These are phyloP conservation scores for Scaptomyza parva DNA, from an alignment of 2,888 invertebrate genomes.

Conservation along the genomic window DNA sequence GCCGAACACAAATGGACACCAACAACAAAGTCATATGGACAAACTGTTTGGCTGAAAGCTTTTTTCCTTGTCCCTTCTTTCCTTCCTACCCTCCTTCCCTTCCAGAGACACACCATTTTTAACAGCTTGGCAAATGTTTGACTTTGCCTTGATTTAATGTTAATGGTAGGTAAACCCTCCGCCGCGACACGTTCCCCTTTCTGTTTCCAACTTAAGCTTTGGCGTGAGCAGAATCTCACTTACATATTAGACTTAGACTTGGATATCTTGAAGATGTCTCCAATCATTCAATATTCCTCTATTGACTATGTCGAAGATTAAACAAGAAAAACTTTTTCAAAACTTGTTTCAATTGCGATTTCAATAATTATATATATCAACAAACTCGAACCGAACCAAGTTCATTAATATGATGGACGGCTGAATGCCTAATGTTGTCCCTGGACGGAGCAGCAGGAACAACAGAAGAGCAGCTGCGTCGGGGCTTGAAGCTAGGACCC, in stretches of 20 bases:
- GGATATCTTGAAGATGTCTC: too few relatives aligned
- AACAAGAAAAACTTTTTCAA: too few relatives aligned
- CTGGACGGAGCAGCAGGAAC: too few relatives aligned
- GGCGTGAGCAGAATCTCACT: slow-evolving; percentile 53
- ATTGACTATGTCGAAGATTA: too few relatives aligned
- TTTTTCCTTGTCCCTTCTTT: not conserved
- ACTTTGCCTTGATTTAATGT: slow-evolving; percentile 69
- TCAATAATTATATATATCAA: too few relatives aligned
- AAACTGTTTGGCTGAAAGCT: slow-evolving; percentile 5
- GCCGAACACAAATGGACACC: slow-evolving; percentile 18
- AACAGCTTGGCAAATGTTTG: slow-evolving; percentile 73
- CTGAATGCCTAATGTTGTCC: too few relatives aligned
- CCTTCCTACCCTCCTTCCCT: not conserved
- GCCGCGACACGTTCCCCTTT: not conserved
- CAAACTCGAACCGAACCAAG: too few relatives aligned
- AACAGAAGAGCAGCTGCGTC: too few relatives aligned
- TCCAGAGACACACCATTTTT: slow-evolving; percentile 22
- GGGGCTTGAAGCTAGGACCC: too few relatives aligned
- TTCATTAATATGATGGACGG: too few relatives aligned
- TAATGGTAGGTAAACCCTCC: slow-evolving; percentile 46
- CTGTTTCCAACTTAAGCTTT: not conserved
- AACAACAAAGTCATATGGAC: slow-evolving; percentile 32
- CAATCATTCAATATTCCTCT: too few relatives aligned
- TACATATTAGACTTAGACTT: slow-evolving; percentile 9
- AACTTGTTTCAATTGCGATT: too few relatives aligned